phyloP scores from a whole-genome alignment of 2,797 vertebrate species.

The Cossypha caffra region DNA sequence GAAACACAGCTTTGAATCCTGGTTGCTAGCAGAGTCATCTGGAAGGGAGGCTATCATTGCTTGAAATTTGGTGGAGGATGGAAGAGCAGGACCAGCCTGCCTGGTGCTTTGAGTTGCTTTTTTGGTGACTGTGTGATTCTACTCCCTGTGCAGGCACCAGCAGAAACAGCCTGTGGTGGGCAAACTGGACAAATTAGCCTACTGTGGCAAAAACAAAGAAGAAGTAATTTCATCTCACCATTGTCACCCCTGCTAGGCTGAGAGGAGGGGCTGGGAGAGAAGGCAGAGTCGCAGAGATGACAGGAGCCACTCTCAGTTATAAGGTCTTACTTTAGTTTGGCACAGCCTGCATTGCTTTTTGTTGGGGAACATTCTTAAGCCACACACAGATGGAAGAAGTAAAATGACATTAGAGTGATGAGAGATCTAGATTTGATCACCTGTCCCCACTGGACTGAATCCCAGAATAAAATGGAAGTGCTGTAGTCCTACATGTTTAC shows the following conservation, averaged over 20 bases:
- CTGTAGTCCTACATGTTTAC: neutral
- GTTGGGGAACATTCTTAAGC: neutral
- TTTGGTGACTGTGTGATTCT: neutral
- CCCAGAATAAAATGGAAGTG: neutral
- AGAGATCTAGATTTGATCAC: neutral
- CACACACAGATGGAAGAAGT: neutral
- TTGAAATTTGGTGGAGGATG: neutral
- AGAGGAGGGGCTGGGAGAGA: neutral
- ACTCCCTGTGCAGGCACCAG: neutral
- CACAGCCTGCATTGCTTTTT: neutral
- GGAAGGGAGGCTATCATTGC: neutral
- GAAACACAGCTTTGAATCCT: neutral
- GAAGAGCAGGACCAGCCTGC: neutral
- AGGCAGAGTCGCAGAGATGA: neutral
- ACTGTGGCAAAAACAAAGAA: neutral
- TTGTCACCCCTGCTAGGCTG: neutral
- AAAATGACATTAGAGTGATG: neutral
- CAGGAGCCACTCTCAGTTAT: neutral
- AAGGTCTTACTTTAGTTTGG: neutral
- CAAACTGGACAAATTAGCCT: neutral
- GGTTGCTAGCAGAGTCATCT: neutral
- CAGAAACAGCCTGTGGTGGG: neutral
- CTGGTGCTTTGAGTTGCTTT: neutral
- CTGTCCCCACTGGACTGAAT: neutral
- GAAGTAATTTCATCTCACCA: neutral